Evolutionary conservation across 2,113 vertebrate genomes (phyloP), one percentile per base, ranked within the genome.

Genomic region (Calidris pygmaea): DNA sequence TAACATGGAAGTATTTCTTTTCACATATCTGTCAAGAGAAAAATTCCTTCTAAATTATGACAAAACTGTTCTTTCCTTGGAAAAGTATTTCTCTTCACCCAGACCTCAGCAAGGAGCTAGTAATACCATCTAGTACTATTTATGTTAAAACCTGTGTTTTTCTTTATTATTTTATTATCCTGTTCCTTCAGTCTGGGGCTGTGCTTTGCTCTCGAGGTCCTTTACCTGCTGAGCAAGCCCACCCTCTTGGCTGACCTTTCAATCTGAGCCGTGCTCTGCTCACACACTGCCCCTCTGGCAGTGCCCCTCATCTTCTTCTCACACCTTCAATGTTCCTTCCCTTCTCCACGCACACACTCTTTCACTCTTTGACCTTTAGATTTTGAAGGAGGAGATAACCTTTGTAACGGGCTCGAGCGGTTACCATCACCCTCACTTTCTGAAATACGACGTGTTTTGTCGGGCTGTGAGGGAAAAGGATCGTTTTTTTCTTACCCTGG

Each of bases 291-390:
- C 52, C 79, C 82, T 75, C 80, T 66, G 90, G 81, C 78, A 77
- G 37, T 90, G 81, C 86, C 78, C 34, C 39, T 29, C 7, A 10
- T 59, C 84, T 55, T 55, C 24, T 63, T 94, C 90, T 97, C 85
- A 89, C 96, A 80, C 90, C 68, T 83, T 34, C 50, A 78, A 19
- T 21, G 12, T 55, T 79, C 68, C 47, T 84, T 83, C 80, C 22
- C n/a, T 66, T 79, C 48, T n/a, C 23, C 59, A 14, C 41, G 15
- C 5, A 0, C 9, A 1, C 52, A 14, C 32, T 10, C n/a, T 84
- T 47, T 88, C 58, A 23, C 29, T 30, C 26, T 76, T 43, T 93
- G 92, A 95, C 93, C 90, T 96, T 95, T 95, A 77, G 48, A 71
- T 95, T 66, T 58, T 23, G 71, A 58, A 82, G 66, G 34, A 45